Base-by-base conservation (phyloP, 92 coral and sea anemone species). In the Phenganax stokvisi region DNA sequence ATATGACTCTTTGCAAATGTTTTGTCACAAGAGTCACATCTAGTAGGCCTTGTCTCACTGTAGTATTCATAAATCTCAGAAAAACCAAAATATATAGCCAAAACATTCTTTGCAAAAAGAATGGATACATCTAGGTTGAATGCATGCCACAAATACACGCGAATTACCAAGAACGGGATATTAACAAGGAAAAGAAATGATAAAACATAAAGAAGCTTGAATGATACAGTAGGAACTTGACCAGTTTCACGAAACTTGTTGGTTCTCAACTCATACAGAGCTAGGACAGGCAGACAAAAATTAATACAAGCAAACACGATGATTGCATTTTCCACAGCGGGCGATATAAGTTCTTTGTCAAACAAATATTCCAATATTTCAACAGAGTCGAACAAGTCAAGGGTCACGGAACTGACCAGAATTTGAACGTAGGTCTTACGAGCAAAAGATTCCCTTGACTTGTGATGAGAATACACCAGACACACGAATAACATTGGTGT, bases 281-380 rank as follows among this genome's bases (percentile, higher is more conserved):
- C 97, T 7, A 92, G 82, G 1, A 88, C 89, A 25, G 97, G 97
- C 67, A 92, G 90, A 66, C 89, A 89, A 83, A 92, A 85, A 61
- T 92, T 92, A 79, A 90, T 86, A 71, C 89, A 89, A 12, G 97
- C 74, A 68, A 92, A 92, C 4, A 79, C 71, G 15, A 92, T 71
- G 74, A 92, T 92, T 15, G 90, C 85, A 58, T 59, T 80, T 70
- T 87, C 84, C 13, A 92, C 51, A 0, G 72, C 69, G 0, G 64
- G 6, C 1, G 92, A 54, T 12, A 84, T 87, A 16, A 31, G 65
- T 11, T 61, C 87, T 58, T 82, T 68, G 57, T 87, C 96, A 29
- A 92, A 92, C 44, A 92, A 87, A 47, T 92, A 89, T 56, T 92
- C 96, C 70, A 92, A 60, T 92, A 92, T 92, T 79, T 92, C 97